Evolutionary conservation across 2,888 invertebrate species (phyloP), one percentile per base, ranked within the genome.

Genomic region (Cetonia aurata): DNA sequence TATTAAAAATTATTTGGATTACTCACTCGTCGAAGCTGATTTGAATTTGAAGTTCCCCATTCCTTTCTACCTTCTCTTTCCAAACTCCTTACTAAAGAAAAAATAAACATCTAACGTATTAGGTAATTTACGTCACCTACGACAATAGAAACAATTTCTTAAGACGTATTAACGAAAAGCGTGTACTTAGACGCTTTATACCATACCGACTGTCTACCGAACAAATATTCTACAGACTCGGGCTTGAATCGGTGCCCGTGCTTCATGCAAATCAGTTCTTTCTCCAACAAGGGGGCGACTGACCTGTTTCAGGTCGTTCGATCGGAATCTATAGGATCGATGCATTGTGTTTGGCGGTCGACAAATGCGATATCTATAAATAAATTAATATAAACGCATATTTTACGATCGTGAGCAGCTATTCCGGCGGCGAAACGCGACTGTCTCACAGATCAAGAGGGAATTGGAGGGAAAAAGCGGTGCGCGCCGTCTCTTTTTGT

Each of bases 381-480:
- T 41, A 56, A 56, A 56, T 56, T 56, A 56, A 56, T 56, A 56
- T 25, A 4, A 25, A 41, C 13, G 56, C 41, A 56, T 56, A 56
- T 56, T 56, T 56, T 56, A 56, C 56, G 15, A 56, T 56, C 56
- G 56, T 56, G 56, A 56, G 41, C 41, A 37, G 15, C 56, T 56
- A 56, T 56, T 56, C 25, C 25, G 25, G 4, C 25, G 25, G 25
- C 25, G 25, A 25, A 25, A 25, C 25, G 25, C 25, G 25, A 25
- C 25, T 4, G 1, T 53, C 31, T 19, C 19, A 10, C 53, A 53
- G 4, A 25, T 53, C 53, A 4, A 25, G n/a, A 25, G 25, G 25
- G 25, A 4, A 25, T 25, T 25, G 25, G 25, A 4, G 4, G 25
- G 25, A 1, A 4, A 4, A 4, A 25, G 25, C 31, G 1, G 12